Conservation (phyloP, 2,888 invertebrate species). For the Phyllotreta cruciferae region DNA sequence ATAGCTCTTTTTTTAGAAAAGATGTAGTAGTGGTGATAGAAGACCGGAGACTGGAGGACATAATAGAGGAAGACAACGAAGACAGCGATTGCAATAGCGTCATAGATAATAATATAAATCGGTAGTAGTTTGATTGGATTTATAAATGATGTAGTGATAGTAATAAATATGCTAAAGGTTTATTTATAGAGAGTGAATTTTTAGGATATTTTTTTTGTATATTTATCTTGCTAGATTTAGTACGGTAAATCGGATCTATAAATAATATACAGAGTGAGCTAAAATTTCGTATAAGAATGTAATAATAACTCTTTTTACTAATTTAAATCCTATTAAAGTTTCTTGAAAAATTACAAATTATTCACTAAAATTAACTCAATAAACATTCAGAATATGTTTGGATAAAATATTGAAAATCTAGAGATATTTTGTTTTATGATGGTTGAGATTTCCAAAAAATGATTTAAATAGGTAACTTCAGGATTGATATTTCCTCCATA, state of each 20-base stretch:
- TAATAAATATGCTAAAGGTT: slow-evolving; percentile 11
- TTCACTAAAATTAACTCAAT: background rate
- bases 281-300: slow-evolving; percentile 8
- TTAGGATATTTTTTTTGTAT: too few relatives aligned
- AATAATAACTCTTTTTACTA: slow-evolving; percentile 14
- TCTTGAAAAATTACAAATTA: background rate
- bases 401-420: too few relatives aligned
- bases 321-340: background rate
- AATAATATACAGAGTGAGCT: too few relatives aligned
- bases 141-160: background rate
- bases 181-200: too few relatives aligned
- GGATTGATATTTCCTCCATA: too few relatives aligned
- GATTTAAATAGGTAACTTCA: too few relatives aligned
- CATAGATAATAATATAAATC: slow-evolving; percentile 32
- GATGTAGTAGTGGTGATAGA: slow-evolving; percentile 56
- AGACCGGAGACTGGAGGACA: slow-evolving; percentile 55
- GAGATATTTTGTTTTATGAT: too few relatives aligned
- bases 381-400: background rate
- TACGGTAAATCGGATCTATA: too few relatives aligned
- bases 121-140: slow-evolving; percentile 31
- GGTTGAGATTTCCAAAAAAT: too few relatives aligned
- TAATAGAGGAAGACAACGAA: slow-evolving; percentile 57
- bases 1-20: slow-evolving; percentile 54
- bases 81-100: slow-evolving; percentile 51
- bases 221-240: too few relatives aligned